Evolutionary conservation across 2,797 vertebrate genomes (phyloP), one percentile per base, ranked within the genome.

Genomic region (Artibeus lituratus): DNA sequence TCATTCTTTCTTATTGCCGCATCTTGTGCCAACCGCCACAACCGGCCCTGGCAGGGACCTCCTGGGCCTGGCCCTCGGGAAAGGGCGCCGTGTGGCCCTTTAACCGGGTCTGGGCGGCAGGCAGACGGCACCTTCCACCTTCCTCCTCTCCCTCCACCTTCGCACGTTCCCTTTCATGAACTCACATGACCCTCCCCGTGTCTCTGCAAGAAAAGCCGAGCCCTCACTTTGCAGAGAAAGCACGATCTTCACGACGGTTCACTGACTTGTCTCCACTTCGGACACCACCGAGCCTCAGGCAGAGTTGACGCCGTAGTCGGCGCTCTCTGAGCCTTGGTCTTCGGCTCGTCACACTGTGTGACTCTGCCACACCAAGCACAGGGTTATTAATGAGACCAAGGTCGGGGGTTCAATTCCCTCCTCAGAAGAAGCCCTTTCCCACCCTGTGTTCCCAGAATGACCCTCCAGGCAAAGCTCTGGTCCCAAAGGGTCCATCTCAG

Each of bases 161-260:
- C 26, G 44, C 16, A 32, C 0, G 4, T 39, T 29, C 19, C 47
- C n/a, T 73, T 72, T 29, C 3, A 3, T 3, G 42, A 87, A 51
- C 32, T 35, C 44, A 6, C 12, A 51, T 4, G 37, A 62, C 39
- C 44, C 44, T 53, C 29, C 16, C 18, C 32, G 5, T 1, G 8
- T 37, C 39, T 44, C 15, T 22, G 18, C 26, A 57, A 65, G 42
- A 93, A 37, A 90, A 77, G 24, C 47, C 19, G 62, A 74, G 44
- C 3, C 8, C 11, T 65, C 42, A n/a, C 26, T 81, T 44, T 77
- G 47, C 47, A 92, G 62, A 94, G 53, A 69, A 83, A 69, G 39
- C 11, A 51, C 3, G 0, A 16, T 35, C n/a, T 21, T 76, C 57
- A 3, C 1, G 10, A 57, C 4, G 1, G 10, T 39, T 12, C 1